Conservation (phyloP, 2,113 vertebrate species). For the Callaeas wilsoni region DNA sequence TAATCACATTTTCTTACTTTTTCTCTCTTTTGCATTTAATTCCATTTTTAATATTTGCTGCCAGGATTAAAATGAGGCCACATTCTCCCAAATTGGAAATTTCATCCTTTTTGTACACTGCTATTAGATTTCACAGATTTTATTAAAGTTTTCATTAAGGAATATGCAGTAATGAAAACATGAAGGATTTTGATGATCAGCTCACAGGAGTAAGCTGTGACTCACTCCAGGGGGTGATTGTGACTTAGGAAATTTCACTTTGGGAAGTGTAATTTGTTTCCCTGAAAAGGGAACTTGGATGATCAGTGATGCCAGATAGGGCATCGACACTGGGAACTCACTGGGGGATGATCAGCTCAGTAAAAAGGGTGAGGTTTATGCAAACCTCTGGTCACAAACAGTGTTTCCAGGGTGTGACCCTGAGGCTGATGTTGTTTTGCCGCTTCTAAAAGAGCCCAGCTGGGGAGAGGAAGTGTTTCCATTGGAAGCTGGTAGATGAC, state of each 20-base stretch:
- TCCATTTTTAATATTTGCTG: neutral
- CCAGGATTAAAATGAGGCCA: neutral
- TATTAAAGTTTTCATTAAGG: conserved; percentile 8
- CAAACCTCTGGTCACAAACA: neutral
- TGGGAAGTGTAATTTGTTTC: neutral
- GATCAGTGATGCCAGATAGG: neutral
- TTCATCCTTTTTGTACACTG: neutral
- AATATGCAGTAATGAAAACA: neutral
- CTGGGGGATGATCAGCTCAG: neutral
- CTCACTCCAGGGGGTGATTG: neutral
- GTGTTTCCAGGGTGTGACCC: neutral
- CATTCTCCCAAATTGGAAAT: neutral
- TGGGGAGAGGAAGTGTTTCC: neutral
- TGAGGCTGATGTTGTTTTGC: neutral
- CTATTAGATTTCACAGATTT: neutral
- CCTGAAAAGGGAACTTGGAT: neutral
- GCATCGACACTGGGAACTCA: neutral
- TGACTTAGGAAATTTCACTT: neutral
- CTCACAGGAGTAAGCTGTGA: neutral
- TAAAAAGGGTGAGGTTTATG: neutral
- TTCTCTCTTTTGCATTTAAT: neutral
- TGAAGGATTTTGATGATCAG: neutral
- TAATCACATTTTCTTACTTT: neutral
- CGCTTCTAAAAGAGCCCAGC: fast-evolving
- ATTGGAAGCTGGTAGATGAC: neutral